These are phyloP conservation scores for Rhodinocichla rosea DNA, from an alignment of 2,113 vertebrate species.

Conservation along the genomic window DNA sequence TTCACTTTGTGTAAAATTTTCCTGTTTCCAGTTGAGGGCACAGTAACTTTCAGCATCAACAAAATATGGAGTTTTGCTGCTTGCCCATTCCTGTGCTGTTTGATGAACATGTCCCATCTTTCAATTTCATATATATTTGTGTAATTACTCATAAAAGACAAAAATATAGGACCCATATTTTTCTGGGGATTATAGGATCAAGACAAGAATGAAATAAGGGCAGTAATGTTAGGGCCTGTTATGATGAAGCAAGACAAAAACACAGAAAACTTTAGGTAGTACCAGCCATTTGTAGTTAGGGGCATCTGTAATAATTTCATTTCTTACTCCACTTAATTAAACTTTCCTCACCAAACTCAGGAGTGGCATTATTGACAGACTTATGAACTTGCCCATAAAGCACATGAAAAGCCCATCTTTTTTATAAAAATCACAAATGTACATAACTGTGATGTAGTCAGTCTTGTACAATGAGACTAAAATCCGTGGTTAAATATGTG, in stretches of 20 bases:
- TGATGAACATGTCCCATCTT: not conserved
- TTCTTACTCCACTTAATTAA: not conserved
- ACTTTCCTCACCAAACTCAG: not conserved
- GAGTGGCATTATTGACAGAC: not conserved
- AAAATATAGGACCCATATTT: not conserved
- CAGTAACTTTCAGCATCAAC: not conserved
- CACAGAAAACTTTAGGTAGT: not conserved
- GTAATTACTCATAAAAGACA: fast-evolving
- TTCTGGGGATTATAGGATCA: not conserved
- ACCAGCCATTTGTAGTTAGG: not conserved
- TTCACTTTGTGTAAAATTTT: not conserved
- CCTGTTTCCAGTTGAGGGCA: not conserved
- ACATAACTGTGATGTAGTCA: not conserved
- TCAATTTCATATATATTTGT: not conserved
- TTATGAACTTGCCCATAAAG: not conserved
- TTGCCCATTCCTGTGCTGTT: not conserved
- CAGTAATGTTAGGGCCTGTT: not conserved
- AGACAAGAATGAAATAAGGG: not conserved
- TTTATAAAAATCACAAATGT: not conserved
- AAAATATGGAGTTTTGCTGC: not conserved
- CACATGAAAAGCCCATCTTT: not conserved
- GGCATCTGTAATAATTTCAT: not conserved
- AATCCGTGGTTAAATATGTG: not conserved
- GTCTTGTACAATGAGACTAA: not conserved
- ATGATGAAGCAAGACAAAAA: not conserved